A percentile compares a stretch with the other conserved stretches of the same genome.
Conservation (phyloP, 2,797 vertebrate genomes). For the Syngnathus rostellatus region DNA sequence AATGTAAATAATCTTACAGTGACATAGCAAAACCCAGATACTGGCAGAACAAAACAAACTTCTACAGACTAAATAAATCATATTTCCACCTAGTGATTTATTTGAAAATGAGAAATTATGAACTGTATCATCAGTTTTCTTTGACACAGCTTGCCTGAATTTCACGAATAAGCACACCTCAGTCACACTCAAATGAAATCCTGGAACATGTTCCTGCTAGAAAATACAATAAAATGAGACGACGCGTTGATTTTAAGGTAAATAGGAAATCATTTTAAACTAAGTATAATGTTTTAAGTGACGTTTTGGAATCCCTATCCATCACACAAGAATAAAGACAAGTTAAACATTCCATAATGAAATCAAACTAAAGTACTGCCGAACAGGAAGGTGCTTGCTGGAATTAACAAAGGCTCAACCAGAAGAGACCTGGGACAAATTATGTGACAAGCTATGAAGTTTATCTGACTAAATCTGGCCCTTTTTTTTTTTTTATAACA, state of each 20-base stretch:
- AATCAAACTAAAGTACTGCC: background rate
- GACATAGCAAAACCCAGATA: conserved; percentile 23
- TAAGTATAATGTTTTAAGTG: background rate
- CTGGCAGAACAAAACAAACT: conserved; percentile 33
- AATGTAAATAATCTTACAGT: conserved; percentile 33
- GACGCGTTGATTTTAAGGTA: background rate
- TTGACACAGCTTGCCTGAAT: conserved; percentile 1
- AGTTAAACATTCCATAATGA: background rate
- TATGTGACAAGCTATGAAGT: background rate
- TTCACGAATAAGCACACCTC: conserved; percentile 2
- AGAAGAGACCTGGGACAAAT: background rate
- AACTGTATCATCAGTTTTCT: conserved; percentile 9
- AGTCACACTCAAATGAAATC: background rate
- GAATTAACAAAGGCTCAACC: background rate
- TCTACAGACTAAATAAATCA: conserved; percentile 22
- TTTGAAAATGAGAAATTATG: conserved; percentile 6
- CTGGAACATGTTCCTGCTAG: conserved; percentile 1
- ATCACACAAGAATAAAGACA: background rate
- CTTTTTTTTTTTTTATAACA: no score
- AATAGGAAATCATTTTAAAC: background rate
- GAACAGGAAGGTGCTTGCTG: background rate
- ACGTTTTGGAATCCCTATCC: background rate
- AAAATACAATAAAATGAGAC: background rate
- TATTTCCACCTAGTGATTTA: conserved; percentile 16
- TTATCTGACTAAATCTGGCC: background rate